These are phyloP conservation scores for Chrysotoxum bicinctum DNA, from an alignment of 2,888 invertebrate genomes.

Conservation along the genomic window DNA sequence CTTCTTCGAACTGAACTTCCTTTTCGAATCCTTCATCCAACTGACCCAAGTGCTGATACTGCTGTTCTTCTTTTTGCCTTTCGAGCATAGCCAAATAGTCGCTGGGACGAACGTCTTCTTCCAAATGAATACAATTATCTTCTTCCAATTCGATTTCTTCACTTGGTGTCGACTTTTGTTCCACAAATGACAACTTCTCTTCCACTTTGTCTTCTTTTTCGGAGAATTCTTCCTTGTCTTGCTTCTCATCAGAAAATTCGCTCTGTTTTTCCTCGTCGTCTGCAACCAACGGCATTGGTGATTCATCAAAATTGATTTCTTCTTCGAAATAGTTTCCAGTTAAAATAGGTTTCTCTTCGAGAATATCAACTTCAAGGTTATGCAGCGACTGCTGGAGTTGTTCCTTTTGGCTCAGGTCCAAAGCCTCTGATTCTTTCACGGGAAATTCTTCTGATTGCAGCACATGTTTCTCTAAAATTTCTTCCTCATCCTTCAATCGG, in stretches of 20 bases:
- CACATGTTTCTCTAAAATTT: constrained; percentile 56
- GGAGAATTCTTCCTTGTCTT: constrained; percentile 52
- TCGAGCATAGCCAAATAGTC: constrained; percentile 55
- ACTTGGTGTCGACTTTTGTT: constrained; percentile 31
- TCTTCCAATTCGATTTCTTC: constrained; percentile 59
- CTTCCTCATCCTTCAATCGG: constrained; percentile 66
- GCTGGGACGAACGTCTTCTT: constrained; percentile 55
- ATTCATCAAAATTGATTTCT: constrained; percentile 22
- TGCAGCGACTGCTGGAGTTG: constrained; percentile 56
- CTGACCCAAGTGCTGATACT: constrained; percentile 25
- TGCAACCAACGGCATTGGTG: neutral
- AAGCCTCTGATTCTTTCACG: constrained; percentile 29
- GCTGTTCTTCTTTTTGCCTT: constrained; percentile 37
- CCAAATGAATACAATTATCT: constrained; percentile 58
- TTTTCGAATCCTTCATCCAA: constrained; percentile 42
- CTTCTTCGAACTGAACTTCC: constrained; percentile 12
- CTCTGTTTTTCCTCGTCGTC: constrained; percentile 28
- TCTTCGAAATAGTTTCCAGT: constrained; percentile 29
- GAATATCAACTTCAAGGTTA: constrained; percentile 56
- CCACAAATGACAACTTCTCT: constrained; percentile 19
- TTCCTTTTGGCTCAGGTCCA: constrained; percentile 60
- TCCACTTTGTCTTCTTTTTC: constrained; percentile 55
- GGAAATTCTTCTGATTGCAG: constrained; percentile 23
- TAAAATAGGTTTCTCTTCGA: constrained; percentile 67
- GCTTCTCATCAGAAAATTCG: constrained; percentile 60